Base-by-base conservation (phyloP, 2,888 invertebrate species). In the Clitarchus hookeri region DNA sequence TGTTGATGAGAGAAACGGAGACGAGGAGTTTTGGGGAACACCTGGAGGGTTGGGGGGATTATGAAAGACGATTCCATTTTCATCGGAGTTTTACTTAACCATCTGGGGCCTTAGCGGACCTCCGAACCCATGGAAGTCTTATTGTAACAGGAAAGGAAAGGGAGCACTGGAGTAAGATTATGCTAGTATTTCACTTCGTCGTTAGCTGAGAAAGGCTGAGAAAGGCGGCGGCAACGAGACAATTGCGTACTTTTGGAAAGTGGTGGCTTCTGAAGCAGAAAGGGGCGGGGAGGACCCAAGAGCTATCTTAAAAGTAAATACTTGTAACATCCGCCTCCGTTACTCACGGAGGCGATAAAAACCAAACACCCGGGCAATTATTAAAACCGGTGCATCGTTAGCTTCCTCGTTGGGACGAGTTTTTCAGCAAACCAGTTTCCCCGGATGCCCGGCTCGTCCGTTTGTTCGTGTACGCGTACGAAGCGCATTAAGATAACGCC, bases 251-350 rank as follows among this genome's bases (percentile, higher is more conserved):
- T 6, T 65, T 65, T 65, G 65, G 65, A n/a, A 65, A 65, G 65
- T 65, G 23, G 65, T 19, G 65, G 65, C 23, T 23, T 8, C 65
- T 2, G 12, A 48, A 11, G 65, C n/a, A 36, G 36, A 36, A 36
- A 36, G 36, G 36, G 4, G 36, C 2, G 36, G 36, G 36, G 36
- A 4, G 8, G 65, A 23, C 65, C n/a, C 0, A 16, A 13, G 16
- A 23, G 65, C 16, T 65, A 65, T 65, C 65, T 65, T 65, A 65
- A 65, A 65, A 65, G 65, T 65, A 23, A 65, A 65, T 65, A 65
- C 65, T 11, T 65, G 65, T 65, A 65, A 65, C 65, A 65, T n/a
- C 65, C 65, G 65, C 65, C 65, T 65, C n/a, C 65, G 65, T n/a
- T 65, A 65, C 65, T n/a, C n/a, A 19, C n/a, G n/a, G 65, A 6